phyloP scores from a whole-genome alignment of 2,113 vertebrate species.

The Ornithorhynchus anatinus region DNA sequence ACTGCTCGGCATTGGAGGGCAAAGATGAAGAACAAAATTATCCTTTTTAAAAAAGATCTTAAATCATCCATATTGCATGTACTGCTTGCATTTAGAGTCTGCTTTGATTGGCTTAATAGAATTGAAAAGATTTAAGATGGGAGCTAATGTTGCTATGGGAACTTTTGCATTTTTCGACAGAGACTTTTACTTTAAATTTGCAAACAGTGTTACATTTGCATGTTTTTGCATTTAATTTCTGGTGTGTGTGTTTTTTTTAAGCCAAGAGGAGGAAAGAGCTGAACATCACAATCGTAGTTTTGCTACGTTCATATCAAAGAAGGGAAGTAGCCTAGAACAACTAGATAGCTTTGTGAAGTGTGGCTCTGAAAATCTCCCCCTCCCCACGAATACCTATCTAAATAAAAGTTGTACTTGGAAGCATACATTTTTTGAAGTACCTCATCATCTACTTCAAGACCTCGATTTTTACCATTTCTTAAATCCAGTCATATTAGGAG shows the following conservation, averaged over 20 bases:
- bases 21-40: background rate
- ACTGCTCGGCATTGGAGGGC: too few species aligned
- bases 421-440: conserved; percentile 7
- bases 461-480: background rate
- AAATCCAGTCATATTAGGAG: background rate
- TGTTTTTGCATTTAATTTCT: conserved; percentile 51
- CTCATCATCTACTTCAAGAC: background rate
- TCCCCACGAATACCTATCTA: background rate
- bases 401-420: conserved; percentile 3
- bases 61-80: background rate
- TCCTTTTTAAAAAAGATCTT: background rate
- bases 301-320: conserved; percentile 12
- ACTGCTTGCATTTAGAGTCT: conserved; percentile 5
- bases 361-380: too few species aligned
- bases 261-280: conserved; percentile 51
- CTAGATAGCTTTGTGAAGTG: too few species aligned
- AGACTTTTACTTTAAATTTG: conserved; percentile 58
- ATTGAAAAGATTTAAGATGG: conserved; percentile 51
- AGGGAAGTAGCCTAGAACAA: too few species aligned
- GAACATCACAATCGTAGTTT: conserved; percentile 22
- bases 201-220: conserved; percentile 59
- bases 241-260: conserved; percentile 60
- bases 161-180: conserved; percentile 55
- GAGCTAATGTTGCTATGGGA: conserved; percentile 67
- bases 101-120: conserved; percentile 53